These are phyloP conservation scores for Antedon mediterranea DNA, from an alignment of 53 echinoderm and acorn worm genomes.

Conservation along the genomic window DNA sequence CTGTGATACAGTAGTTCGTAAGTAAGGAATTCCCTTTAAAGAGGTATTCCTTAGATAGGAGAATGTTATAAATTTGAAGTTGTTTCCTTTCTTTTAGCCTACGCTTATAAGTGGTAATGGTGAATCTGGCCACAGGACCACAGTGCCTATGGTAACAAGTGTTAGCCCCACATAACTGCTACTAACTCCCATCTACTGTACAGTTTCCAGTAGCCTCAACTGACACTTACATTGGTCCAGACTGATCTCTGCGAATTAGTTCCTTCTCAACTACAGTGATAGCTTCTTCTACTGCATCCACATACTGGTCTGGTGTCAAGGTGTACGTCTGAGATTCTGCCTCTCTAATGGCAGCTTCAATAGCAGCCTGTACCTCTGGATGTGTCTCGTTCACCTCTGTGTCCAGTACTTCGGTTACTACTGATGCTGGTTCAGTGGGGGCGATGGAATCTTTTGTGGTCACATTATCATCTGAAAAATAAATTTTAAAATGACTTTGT, in stretches of 20 bases:
- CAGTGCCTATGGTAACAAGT: too few relatives aligned
- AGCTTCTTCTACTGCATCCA: slow-evolving; percentile 84
- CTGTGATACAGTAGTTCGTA: too few relatives aligned
- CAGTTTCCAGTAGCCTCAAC: not conserved
- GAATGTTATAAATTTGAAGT: too few relatives aligned
- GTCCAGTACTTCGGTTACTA: slow-evolving; percentile 14
- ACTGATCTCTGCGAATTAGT: slow-evolving; percentile 41
- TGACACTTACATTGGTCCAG: slow-evolving; percentile 61
- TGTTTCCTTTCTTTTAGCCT: too few relatives aligned
- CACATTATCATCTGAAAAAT: not conserved
- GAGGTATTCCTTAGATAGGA: too few relatives aligned
- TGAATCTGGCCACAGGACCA: too few relatives aligned
- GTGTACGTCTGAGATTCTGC: slow-evolving; percentile 55
- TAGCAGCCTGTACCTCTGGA: slow-evolving; percentile 61
- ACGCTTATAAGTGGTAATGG: too few relatives aligned
- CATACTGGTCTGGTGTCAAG: slow-evolving; percentile 76
- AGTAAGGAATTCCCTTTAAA: too few relatives aligned
- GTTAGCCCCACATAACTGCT: too few relatives aligned
- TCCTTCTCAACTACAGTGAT: slow-evolving; percentile 76
- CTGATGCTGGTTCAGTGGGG: slow-evolving; percentile 37
- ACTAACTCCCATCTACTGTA: too few relatives aligned
- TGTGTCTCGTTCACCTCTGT: slow-evolving; percentile 66
- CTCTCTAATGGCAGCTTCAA: slow-evolving; percentile 45
- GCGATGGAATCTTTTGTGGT: slow-evolving; percentile 8
- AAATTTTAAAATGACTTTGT: not conserved